Evolutionary conservation across 1,140 invertebrate species (phyloP).

Genomic region (Brachionus koreanus): DNA sequence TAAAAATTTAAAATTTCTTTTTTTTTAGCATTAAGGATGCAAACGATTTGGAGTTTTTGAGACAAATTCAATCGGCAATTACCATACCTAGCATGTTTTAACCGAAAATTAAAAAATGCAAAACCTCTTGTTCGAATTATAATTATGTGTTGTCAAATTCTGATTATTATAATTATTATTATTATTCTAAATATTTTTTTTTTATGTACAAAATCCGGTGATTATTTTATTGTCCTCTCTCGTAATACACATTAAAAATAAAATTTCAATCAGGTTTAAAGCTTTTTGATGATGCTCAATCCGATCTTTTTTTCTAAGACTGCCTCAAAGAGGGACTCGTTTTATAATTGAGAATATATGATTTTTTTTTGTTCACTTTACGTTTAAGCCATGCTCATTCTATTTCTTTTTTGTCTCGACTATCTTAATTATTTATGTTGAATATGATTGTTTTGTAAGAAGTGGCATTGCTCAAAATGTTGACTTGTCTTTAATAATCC

Average conservation of each 20-base stretch:
- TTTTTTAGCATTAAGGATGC: constrained; percentile 6
- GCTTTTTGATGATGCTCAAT: background rate
- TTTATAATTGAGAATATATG: background rate
- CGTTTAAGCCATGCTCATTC: background rate
- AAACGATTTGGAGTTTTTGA: constrained; percentile 21
- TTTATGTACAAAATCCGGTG: constrained; percentile 34
- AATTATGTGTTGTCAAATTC: background rate
- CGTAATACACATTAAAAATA: background rate
- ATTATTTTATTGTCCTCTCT: constrained; percentile 4
- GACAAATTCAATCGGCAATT: constrained; percentile 5
- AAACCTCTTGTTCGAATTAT: background rate
- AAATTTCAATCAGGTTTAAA: background rate
- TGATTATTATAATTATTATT: background rate
- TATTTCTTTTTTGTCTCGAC: background rate
- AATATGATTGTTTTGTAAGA: background rate
- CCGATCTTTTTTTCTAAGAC: background rate
- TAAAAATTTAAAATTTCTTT: background rate
- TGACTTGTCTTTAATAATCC: background rate
- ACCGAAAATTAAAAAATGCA: background rate
- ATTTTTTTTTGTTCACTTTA: background rate
- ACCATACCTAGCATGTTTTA: constrained; percentile 29
- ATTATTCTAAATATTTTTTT: too few relatives aligned
- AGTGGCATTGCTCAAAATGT: background rate
- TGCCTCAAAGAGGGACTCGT: background rate
- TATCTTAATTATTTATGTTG: background rate